These are phyloP conservation scores for Melanotaenia trifasciata DNA, from an alignment of 2,797 vertebrate species.

Conservation along the genomic window DNA sequence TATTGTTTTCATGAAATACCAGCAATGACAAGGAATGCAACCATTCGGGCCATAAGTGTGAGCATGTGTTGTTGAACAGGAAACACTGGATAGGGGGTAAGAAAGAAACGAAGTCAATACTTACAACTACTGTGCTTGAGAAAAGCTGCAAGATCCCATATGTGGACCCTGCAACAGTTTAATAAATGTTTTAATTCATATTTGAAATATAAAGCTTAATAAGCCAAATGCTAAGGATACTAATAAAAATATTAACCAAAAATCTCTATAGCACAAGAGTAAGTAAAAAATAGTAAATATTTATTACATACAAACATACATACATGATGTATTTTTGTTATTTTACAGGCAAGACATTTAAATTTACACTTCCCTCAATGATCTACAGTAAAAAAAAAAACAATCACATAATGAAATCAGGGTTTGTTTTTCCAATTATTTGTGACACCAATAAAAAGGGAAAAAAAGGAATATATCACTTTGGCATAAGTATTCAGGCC, in stretches of 20 bases:
- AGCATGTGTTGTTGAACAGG: constrained; percentile 29
- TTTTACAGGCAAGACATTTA: background rate
- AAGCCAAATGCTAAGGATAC: background rate
- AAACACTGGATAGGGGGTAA: constrained; percentile 13
- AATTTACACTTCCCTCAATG: background rate
- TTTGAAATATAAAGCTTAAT: constrained; percentile 4
- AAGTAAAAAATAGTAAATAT: background rate
- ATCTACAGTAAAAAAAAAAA: background rate
- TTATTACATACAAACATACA: background rate
- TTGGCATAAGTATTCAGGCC: too few species aligned
- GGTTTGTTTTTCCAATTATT: background rate
- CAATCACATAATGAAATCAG: background rate
- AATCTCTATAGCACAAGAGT: background rate
- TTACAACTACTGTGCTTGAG: constrained; percentile 96
- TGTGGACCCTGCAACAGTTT: constrained; percentile 87
- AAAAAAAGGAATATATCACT: background rate
- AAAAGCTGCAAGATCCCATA: constrained; percentile 95
- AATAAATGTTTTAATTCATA: background rate
- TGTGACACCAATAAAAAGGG: background rate
- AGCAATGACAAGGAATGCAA: constrained; percentile 45
- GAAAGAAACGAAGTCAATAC: constrained; percentile 70
- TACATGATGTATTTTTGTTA: background rate
- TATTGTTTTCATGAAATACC: constrained; percentile 71
- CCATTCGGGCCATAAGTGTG: constrained; percentile 34
- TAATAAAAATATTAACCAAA: background rate